Base-by-base conservation (phyloP, 2,113 vertebrate species). In the Anas platyrhynchos region DNA sequence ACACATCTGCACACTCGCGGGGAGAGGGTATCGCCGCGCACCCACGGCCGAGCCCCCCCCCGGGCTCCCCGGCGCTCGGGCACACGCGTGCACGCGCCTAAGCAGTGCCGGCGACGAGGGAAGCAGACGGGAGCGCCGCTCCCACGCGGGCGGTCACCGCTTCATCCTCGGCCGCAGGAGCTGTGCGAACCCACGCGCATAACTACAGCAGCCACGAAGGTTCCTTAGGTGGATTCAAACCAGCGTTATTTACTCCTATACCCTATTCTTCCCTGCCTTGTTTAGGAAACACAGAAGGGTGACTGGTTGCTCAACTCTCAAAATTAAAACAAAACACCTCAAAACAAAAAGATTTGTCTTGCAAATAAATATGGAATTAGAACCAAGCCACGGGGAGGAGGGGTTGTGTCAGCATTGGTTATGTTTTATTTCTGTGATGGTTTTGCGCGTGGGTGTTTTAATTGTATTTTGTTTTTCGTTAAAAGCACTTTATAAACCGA, bases 381-480 rank as follows among this genome's bases (percentile, higher is more conserved):
- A 88, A 75, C 20, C 73, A 44, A 93, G 91, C 94, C 84, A 29
- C 89, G 71, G 69, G 65, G 77, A 89, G 86, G 81, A 78, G 93
- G 86, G 74, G 86, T 34, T 76, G 84, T 52, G 14, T 69, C 85
- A n/a, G 71, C 32, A 87, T 76, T 72, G 87, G 71, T 83, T 95
- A 59, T 87, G 36, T 62, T 92, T 94, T 92, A 62, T 89, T 96
- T 89, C 91, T 94, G 67, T 69, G 93, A 95, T 89, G 94, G 93
- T 91, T 95, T 92, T 94, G 81, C 8, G 96, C 88, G 96, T 96
- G 91, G 95, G 95, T 91, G 96, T 95, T 87, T 95, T 93, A 96
- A 97, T 95, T 95, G 77, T 86, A 88, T 93, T 96, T 96, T 80
- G 87, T 92, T 95, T 96, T 97, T 94, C 91, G 94, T 95, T 96